These are phyloP conservation scores for Agrochola litura DNA, from an alignment of 2,888 invertebrate species.

Conservation along the genomic window DNA sequence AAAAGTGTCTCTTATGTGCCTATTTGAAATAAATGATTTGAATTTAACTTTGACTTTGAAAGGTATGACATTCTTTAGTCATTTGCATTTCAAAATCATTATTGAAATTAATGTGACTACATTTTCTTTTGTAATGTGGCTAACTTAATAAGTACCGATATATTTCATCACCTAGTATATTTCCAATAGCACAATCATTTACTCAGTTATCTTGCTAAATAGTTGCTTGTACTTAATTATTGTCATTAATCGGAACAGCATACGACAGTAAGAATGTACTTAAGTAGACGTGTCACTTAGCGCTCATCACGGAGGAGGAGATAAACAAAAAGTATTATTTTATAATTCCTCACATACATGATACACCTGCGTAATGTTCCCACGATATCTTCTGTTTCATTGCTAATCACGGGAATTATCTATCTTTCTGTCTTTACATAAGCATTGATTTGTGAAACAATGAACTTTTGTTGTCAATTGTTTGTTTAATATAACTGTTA, in stretches of 20 bases:
- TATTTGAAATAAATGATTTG: no score
- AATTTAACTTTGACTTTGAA: no score
- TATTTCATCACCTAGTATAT: slow-evolving; percentile 5
- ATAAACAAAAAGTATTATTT: slow-evolving; percentile 72
- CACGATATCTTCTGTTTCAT: slow-evolving; percentile 80
- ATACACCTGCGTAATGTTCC: slow-evolving; percentile 83
- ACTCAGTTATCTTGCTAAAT: slow-evolving; percentile 23
- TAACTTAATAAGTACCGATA: neutral
- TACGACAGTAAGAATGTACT: slow-evolving; percentile 54
- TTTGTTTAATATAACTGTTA: slow-evolving; percentile 17
- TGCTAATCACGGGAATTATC: slow-evolving; percentile 82
- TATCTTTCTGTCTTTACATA: slow-evolving; percentile 70
- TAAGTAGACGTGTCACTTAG: slow-evolving; percentile 60
- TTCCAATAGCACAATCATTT: slow-evolving; percentile 18
- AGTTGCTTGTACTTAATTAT: slow-evolving; percentile 44
- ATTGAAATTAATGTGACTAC: neutral
- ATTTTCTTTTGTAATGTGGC: neutral
- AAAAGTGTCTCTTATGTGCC: no score
- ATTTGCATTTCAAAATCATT: neutral
- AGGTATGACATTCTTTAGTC: neutral
- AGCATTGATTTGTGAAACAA: slow-evolving; percentile 62
- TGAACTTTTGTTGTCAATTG: slow-evolving; percentile 35
- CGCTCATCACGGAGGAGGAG: slow-evolving; percentile 42
- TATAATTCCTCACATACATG: slow-evolving; percentile 72
- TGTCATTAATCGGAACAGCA: slow-evolving; percentile 34